These are phyloP conservation scores for Propithecus deckenii DNA, from an alignment of 2,797 vertebrate genomes.

Conservation along the genomic window DNA sequence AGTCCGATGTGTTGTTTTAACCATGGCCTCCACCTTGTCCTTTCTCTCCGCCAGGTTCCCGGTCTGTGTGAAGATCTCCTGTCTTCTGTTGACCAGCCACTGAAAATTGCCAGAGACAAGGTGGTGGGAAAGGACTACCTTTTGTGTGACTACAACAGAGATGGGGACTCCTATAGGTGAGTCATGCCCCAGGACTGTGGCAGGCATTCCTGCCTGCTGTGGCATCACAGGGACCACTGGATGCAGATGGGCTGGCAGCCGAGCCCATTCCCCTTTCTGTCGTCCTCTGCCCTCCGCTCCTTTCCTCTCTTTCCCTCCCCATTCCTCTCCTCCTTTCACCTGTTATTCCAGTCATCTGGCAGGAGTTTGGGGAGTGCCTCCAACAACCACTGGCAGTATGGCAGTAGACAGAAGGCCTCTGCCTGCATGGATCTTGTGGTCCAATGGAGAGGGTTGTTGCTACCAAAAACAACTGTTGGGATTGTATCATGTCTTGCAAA, in stretches of 20 bases:
- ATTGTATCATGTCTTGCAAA: neutral
- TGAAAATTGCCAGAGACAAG: constrained; percentile 99
- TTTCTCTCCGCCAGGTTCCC: constrained; percentile 89
- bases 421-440: neutral
- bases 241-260: no score
- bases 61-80: constrained; percentile 98
- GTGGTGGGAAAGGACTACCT: constrained; percentile 99
- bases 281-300: neutral
- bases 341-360: neutral
- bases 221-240: fast-evolving
- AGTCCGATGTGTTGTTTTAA: neutral
- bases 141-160: constrained; percentile 98
- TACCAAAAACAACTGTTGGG: neutral
- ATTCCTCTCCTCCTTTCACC: neutral
- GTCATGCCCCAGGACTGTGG: neutral
- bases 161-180: constrained; percentile 98
- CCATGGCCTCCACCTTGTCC: neutral
- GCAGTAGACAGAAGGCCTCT: neutral
- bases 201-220: fast-evolving
- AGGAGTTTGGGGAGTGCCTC: neutral
- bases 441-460: neutral
- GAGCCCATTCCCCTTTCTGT: fast-evolving
- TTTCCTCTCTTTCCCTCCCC: neutral
- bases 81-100: constrained; percentile 98
- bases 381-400: neutral